phyloP scores from a whole-genome alignment of 2,888 invertebrate genomes.

The Drosophila subquinaria region DNA sequence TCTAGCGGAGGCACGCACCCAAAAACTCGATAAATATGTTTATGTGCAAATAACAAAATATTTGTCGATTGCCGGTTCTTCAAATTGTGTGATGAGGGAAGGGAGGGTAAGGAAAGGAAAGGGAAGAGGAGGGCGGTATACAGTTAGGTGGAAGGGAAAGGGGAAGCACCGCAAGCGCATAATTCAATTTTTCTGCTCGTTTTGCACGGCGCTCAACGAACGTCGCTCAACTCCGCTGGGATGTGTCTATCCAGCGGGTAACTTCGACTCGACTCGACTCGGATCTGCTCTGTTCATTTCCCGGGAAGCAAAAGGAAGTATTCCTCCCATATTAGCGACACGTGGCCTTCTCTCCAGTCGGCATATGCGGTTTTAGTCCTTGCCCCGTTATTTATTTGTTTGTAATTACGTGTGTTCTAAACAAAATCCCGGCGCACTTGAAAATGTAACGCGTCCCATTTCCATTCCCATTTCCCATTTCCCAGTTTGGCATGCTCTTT shows the following conservation, averaged over 20 bases:
- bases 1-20: conserved; percentile 40
- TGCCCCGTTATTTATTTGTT: conserved; percentile 80
- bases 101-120: neutral
- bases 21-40: conserved; percentile 81
- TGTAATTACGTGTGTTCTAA: conserved; percentile 83
- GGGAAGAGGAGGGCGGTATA: neutral
- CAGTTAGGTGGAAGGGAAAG: neutral
- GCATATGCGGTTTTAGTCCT: conserved; percentile 64
- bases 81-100: conserved; percentile 4
- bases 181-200: conserved; percentile 84
- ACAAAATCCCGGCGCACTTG: conserved; percentile 77
- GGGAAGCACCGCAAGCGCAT: conserved; percentile 83
- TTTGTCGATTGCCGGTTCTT: conserved; percentile 82
- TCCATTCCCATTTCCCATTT: conserved; percentile 14
- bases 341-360: conserved; percentile 54
- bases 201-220: conserved; percentile 76
- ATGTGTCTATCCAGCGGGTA: conserved; percentile 11
- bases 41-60: conserved; percentile 81
- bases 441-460: conserved; percentile 54
- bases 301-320: neutral
- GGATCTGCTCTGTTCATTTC: conserved; percentile 3
- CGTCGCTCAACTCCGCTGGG: conserved; percentile 69
- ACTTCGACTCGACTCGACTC: too few species aligned
- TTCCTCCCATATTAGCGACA: conserved; percentile 67
- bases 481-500: conserved; percentile 65